Base-by-base conservation (phyloP, 2,888 invertebrate genomes). In the Pediacus dermestoides region DNA sequence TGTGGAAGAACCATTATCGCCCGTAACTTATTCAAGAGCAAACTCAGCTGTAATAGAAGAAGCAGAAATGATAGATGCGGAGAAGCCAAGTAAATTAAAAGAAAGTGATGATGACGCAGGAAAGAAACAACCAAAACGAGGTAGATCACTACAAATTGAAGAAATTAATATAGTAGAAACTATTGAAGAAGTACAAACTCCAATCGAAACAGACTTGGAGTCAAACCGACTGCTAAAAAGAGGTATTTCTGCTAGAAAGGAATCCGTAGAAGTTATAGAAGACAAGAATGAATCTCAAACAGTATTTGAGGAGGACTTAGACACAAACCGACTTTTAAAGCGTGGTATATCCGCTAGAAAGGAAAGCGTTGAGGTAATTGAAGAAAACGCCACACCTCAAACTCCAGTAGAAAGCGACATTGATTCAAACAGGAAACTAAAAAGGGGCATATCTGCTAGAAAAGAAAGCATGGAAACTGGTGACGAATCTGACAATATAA, bases 1-100 rank as follows among this genome's bases (percentile, higher is more conserved):
- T 21, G 41, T 61, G 16, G 62, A 62, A 39, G 57, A 63, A 50
- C 58, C 61, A 2, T 26, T 46, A 4, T 60, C 59, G 4, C 60
- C 62, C 4, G 28, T 43, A 22, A 9, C 38, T 11, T 26, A 18
- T 34, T 31, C 37, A 27, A 44, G 42, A 38, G 43, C 39, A 1
- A 55, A 41, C 18, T 50, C 50, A 10, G 52, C 54, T 14, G 52
- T 51, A 32, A 41, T 57, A 6, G 58, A 60, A 39, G 60, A 57
- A 43, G 37, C 48, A 2, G 53, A 18, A 18, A 18, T 18, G 21
- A 18, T 7, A 6, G 21, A 18, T 7, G 6, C 21, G 21, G n/a
- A 18, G 21, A 6, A n/a, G n/a, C 21, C 21, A 18, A 18, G n/a
- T n/a, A n/a, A 18, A 18, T 7, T n/a, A 18, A n/a, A n/a, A n/a